A percentile compares a stretch with the other conserved stretches of the same genome.
Evolutionary conservation across 2,888 invertebrate genomes (phyloP).

Genomic region (Meghimatium bilineatum): DNA sequence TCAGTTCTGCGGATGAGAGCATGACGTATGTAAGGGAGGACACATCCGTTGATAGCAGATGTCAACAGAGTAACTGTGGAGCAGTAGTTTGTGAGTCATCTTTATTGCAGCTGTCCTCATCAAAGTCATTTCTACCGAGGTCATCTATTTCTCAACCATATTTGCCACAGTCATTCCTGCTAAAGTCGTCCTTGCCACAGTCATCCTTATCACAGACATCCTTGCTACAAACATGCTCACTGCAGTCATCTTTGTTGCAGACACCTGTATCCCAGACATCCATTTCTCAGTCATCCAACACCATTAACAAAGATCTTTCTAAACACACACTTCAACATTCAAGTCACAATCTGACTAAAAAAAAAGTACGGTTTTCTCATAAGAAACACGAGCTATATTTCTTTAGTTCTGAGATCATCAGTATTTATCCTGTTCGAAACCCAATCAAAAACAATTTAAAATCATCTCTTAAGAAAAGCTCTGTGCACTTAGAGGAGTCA

Average conservation of each 20-base stretch:
- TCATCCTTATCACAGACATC: too few species aligned
- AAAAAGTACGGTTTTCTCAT: neutral
- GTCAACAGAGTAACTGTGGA: neutral
- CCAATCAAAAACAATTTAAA: neutral
- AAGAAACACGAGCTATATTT: neutral
- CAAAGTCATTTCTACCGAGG: too few species aligned
- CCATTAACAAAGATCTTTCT: too few species aligned
- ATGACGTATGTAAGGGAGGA: neutral
- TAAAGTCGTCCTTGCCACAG: too few species aligned
- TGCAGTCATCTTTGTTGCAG: neutral
- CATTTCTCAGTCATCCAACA: too few species aligned
- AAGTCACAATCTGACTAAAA: neutral
- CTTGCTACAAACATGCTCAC: too few species aligned
- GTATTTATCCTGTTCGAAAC: neutral
- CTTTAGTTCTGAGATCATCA: neutral
- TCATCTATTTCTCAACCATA: too few species aligned
- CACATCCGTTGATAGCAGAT: neutral
- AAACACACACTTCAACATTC: too few species aligned
- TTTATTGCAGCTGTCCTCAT: too few species aligned
- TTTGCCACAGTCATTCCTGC: too few species aligned
- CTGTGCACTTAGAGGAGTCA: neutral
- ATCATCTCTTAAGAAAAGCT: slow-evolving; percentile 4
- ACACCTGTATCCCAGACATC: neutral
- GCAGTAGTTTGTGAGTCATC: neutral
- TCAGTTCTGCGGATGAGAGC: slow-evolving; percentile 5